A percentile compares a stretch with the other conserved stretches of the same genome.
phyloP scores from a whole-genome alignment of 1,140 invertebrate species.

The Pomacea maculata region DNA sequence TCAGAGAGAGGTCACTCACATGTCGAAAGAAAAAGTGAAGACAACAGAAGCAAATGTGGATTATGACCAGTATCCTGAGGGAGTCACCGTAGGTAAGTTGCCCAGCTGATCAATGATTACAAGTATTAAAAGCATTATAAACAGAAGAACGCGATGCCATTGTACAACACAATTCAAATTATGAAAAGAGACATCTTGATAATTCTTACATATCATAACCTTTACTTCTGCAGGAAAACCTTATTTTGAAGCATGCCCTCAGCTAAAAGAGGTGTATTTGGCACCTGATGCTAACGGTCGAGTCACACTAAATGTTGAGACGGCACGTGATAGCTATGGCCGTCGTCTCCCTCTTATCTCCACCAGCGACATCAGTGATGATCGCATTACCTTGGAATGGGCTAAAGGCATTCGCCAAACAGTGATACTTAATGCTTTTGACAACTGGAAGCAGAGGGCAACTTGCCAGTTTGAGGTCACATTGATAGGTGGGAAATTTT shows the following conservation, averaged over 20 bases:
- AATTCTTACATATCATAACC: neutral
- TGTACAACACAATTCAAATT: neutral
- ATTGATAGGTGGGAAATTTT: constrained; percentile 33
- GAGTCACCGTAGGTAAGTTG: constrained; percentile 6
- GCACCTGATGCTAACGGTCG: constrained; percentile 27
- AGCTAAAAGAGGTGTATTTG: constrained; percentile 9
- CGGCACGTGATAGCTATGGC: constrained; percentile 35
- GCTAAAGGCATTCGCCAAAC: constrained; percentile 35
- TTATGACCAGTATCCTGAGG: neutral
- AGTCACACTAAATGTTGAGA: constrained; percentile 31
- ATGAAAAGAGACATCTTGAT: too few relatives aligned
- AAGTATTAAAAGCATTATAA: too few relatives aligned
- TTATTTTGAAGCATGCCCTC: constrained; percentile 44
- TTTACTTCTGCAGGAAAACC: constrained; percentile 31
- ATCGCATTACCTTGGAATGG: constrained; percentile 32
- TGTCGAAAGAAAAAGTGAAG: too few relatives aligned
- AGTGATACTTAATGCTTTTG: constrained; percentile 37
- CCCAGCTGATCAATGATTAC: too few relatives aligned
- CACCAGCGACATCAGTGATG: constrained; percentile 35
- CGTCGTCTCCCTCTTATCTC: constrained; percentile 33
- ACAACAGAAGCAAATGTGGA: too few relatives aligned
- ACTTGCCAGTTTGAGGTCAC: constrained; percentile 41
- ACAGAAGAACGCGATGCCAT: neutral
- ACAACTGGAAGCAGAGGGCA: constrained; percentile 34
- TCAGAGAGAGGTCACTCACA: too few relatives aligned